Percentiles rank a stretch among this genome's conserved stretches.
phyloP scores from a whole-genome alignment of 2,797 vertebrate genomes.

The Heterohyrax brucei region DNA sequence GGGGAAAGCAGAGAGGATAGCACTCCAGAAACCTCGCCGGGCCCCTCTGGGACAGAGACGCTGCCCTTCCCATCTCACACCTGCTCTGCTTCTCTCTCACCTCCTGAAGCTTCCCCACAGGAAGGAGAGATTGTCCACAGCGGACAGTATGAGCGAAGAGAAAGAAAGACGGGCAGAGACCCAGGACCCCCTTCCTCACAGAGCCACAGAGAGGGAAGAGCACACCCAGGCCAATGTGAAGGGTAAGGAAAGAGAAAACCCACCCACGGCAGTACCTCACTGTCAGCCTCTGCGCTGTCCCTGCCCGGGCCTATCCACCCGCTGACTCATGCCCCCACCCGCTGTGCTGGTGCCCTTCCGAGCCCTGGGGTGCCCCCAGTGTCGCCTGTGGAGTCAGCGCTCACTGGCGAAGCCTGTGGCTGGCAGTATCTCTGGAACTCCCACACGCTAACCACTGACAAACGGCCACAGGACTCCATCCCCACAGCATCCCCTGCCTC shows the following conservation, averaged over 20 bases:
- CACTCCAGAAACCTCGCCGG: not conserved
- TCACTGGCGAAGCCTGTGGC: not conserved
- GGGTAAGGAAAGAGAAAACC: not conserved
- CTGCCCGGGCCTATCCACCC: not conserved
- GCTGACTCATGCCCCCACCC: not conserved
- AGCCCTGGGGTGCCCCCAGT: not conserved
- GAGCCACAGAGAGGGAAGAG: not conserved
- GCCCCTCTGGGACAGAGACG: not conserved
- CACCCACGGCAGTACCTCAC: no score
- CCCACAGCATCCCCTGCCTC: not conserved
- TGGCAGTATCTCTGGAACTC: not conserved
- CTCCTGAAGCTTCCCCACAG: not conserved
- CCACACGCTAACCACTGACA: no score
- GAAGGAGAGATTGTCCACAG: not conserved
- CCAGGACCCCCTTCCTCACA: not conserved
- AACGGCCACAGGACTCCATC: not conserved
- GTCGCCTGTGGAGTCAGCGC: not conserved
- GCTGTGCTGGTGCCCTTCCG: not conserved
- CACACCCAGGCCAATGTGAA: no score
- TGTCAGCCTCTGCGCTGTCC: not conserved
- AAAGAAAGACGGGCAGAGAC: not conserved
- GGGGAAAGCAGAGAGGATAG: not conserved
- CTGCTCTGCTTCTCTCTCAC: not conserved
- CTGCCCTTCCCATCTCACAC: not conserved
- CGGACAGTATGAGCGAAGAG: accelerated